phyloP scores from a whole-genome alignment of 2,888 invertebrate species.

The Encarsia formosa region DNA sequence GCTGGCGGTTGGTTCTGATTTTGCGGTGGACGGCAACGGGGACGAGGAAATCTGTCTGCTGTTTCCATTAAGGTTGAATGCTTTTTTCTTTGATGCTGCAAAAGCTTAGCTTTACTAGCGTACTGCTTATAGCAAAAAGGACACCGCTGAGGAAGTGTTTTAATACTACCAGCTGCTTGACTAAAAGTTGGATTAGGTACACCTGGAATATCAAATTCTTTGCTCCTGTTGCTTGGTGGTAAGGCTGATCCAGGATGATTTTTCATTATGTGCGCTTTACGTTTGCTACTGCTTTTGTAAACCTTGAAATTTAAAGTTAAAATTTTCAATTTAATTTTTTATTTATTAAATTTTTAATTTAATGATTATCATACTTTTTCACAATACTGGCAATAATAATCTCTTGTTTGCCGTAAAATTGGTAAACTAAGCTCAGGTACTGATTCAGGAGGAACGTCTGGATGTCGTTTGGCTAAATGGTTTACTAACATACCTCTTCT shows the following conservation, averaged over 20 bases:
- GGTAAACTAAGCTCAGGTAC: conserved; percentile 74
- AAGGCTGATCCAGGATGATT: conserved; percentile 77
- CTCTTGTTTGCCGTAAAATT: conserved; percentile 69
- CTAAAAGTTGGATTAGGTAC: conserved; percentile 62
- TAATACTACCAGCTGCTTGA: conserved; percentile 69
- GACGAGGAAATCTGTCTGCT: conserved; percentile 47
- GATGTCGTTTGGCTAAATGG: conserved; percentile 76
- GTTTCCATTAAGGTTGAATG: conserved; percentile 55
- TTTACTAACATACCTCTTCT: conserved; percentile 82
- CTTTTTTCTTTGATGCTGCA: conserved; percentile 66
- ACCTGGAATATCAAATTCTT: conserved; percentile 50
- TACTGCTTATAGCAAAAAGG: conserved; percentile 85
- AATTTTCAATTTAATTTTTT: not conserved
- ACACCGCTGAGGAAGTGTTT: conserved; percentile 68
- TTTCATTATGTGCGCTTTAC: conserved; percentile 75
- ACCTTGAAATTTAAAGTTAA: conserved; percentile 50
- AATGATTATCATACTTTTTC: conserved; percentile 57
- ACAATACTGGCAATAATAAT: conserved; percentile 82
- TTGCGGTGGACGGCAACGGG: conserved; percentile 44
- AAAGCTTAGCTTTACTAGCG: conserved; percentile 69
- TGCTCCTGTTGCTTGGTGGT: conserved; percentile 56
- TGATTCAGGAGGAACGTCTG: conserved; percentile 61
- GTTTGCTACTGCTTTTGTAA: conserved; percentile 80
- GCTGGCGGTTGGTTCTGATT: conserved; percentile 42
- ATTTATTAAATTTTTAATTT: not conserved